Conservation (phyloP, 2,113 vertebrate species). For the Nipponia nippon region DNA sequence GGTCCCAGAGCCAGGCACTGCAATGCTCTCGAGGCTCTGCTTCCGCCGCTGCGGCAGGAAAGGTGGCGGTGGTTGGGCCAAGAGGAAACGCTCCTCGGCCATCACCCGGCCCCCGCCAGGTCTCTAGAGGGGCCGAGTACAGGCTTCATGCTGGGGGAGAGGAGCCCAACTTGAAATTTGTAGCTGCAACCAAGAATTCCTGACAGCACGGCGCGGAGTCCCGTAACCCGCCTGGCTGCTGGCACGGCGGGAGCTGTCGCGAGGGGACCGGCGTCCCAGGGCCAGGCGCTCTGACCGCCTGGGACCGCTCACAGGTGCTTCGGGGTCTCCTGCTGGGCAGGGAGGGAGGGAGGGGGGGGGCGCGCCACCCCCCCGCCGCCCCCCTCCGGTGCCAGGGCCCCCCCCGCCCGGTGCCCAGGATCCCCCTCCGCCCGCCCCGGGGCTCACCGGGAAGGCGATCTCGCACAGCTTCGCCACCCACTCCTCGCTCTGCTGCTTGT, state of each 20-base stretch:
- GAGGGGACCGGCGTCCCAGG: background rate
- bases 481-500: conserved; percentile 74
- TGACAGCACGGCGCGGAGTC: rapidly evolving
- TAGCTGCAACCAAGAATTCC: background rate
- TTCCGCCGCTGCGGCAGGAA: background rate
- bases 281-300: rapidly evolving
- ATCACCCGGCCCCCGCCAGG: rapidly evolving
- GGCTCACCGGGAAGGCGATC: conserved; percentile 89
- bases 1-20: rapidly evolving
- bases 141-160: rapidly evolving
- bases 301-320: background rate
- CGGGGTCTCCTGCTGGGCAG: background rate
- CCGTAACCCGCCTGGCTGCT: rapidly evolving
- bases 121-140: rapidly evolving
- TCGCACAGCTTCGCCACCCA: conserved; percentile 93
- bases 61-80: background rate
- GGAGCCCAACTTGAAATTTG: background rate
- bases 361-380: background rate
- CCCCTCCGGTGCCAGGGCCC: too few species aligned
- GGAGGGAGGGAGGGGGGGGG: too few species aligned
- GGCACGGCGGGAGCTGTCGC: rapidly evolving
- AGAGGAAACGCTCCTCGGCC: background rate
- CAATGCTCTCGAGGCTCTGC: rapidly evolving
- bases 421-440: background rate
- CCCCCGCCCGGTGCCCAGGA: too few species aligned